phyloP scores from a whole-genome alignment of 2,113 vertebrate species.

The Ornithorhynchus anatinus region DNA sequence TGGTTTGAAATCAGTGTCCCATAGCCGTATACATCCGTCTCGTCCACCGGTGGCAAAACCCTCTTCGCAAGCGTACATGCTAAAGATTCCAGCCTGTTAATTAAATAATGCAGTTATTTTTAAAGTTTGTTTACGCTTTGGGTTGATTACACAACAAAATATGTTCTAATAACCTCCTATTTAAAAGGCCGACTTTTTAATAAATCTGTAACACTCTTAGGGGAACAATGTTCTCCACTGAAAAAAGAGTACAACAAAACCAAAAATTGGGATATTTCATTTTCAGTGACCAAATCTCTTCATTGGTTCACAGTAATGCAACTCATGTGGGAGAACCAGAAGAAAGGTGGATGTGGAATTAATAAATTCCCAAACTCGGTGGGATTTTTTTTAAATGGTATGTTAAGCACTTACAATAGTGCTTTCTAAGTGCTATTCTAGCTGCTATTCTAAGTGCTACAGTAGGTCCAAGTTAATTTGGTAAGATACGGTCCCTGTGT shows the following conservation, averaged over 20 bases:
- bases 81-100: conserved; percentile 94
- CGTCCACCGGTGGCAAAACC: conserved; percentile 95
- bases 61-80: conserved; percentile 95
- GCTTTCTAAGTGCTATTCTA: too few species aligned
- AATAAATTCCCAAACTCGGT: background rate
- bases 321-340: background rate
- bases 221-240: background rate
- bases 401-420: too few species aligned
- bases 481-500: too few species aligned
- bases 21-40: conserved; percentile 93
- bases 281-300: conserved; percentile 26
- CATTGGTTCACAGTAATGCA: fast-evolving
- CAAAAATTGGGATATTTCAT: conserved; percentile 24
- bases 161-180: background rate
- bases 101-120: conserved; percentile 17
- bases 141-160: background rate
- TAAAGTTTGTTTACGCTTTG: background rate
- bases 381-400: background rate
- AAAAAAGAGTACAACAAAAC: conserved; percentile 33
- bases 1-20: conserved; percentile 95
- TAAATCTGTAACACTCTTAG: background rate
- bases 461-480: too few species aligned
- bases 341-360: background rate
- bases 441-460: too few species aligned
- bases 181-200: conserved; percentile 10